Evolutionary conservation across 1,140 invertebrate genomes (phyloP).

Genomic region (Muscidifurax raptorellus): DNA sequence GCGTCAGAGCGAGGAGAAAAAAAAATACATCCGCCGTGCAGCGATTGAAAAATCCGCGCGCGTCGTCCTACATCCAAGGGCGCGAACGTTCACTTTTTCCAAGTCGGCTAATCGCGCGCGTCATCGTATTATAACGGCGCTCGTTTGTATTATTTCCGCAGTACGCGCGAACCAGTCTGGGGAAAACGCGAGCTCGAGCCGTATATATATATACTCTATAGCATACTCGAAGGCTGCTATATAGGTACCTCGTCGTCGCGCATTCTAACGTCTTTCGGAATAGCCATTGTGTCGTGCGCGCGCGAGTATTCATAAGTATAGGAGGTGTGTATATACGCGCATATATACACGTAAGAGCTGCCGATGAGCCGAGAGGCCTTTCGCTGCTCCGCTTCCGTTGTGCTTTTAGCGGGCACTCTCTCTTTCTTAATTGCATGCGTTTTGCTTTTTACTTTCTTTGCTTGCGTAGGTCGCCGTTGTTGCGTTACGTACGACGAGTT

Average conservation of each 20-base stretch:
- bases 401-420: background rate
- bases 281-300: background rate
- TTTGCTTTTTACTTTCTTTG: background rate
- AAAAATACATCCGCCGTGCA: background rate
- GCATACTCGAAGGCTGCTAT: background rate
- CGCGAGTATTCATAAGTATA: no score
- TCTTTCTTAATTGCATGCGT: background rate
- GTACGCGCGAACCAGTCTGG: background rate
- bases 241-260: background rate
- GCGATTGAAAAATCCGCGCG: slow-evolving; percentile 10
- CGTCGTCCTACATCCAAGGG: slow-evolving; percentile 15
- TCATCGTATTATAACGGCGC: slow-evolving; percentile 36
- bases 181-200: background rate
- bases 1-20: slow-evolving; percentile 1
- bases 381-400: background rate
- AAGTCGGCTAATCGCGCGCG: slow-evolving; percentile 8
- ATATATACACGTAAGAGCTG: background rate
- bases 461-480: background rate
- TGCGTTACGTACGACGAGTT: background rate
- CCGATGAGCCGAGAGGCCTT: background rate
- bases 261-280: background rate
- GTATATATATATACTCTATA: no score
- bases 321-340: no score
- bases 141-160: slow-evolving; percentile 19
- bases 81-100: background rate